Percentiles rank a stretch among this genome's conserved stretches.
phyloP scores from a whole-genome alignment of 1,140 invertebrate species.

The Lanistes nyassanus region DNA sequence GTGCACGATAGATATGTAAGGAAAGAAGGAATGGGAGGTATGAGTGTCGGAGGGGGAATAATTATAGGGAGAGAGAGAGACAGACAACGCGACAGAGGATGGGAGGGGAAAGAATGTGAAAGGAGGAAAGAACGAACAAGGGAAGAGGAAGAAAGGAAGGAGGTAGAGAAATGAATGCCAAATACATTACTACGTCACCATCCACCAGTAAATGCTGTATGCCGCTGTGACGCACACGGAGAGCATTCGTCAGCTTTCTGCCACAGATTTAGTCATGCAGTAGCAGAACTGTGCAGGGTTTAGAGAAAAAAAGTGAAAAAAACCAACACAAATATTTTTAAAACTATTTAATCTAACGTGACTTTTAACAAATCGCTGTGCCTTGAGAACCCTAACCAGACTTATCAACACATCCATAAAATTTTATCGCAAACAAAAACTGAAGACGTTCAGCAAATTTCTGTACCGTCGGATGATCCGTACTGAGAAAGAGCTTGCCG shows the following conservation, averaged over 20 bases:
- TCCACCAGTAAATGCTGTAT: neutral
- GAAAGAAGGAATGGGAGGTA: neutral
- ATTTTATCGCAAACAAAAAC: too few species aligned
- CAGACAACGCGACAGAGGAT: neutral
- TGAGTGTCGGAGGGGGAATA: neutral
- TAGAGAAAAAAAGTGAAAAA: neutral
- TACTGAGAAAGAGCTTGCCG: too few species aligned
- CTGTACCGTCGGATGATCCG: too few species aligned
- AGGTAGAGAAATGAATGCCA: conserved; percentile 3
- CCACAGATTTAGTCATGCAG: too few species aligned
- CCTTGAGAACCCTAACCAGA: too few species aligned
- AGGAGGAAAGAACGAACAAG: neutral
- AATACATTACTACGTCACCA: neutral
- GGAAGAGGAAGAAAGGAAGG: neutral
- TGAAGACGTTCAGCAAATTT: too few species aligned
- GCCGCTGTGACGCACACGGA: neutral
- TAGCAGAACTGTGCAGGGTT: neutral
- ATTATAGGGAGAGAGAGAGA: conserved; percentile 1
- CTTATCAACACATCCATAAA: too few species aligned
- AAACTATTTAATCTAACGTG: too few species aligned
- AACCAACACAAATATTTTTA: neutral
- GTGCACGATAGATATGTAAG: too few species aligned
- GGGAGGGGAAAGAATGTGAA: neutral
- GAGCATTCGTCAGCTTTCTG: too few species aligned
- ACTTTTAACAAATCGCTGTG: too few species aligned